A percentile compares a stretch with the other conserved stretches of the same genome.
These are phyloP conservation scores for Enteromius trimaculatus DNA, from an alignment of 2,797 vertebrate genomes.

Conservation along the genomic window DNA sequence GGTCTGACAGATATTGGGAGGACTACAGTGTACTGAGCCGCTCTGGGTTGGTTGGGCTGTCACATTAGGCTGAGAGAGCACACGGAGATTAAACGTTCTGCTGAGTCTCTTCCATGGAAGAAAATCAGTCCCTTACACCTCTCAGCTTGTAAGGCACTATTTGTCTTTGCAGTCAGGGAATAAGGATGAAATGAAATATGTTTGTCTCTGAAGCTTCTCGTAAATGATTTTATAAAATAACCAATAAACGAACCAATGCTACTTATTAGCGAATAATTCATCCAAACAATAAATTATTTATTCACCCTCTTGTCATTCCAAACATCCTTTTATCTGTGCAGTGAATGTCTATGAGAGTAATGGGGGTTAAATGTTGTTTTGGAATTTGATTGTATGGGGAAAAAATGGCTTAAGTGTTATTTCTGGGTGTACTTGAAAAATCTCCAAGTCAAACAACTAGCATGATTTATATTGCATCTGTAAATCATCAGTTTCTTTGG, in stretches of 20 bases:
- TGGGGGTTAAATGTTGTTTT: neutral
- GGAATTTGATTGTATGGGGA: neutral
- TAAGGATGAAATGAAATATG: neutral
- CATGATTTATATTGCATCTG: neutral
- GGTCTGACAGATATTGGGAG: constrained; percentile 69
- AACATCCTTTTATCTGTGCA: neutral
- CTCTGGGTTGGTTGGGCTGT: constrained; percentile 72
- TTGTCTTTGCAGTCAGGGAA: neutral
- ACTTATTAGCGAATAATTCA: neutral
- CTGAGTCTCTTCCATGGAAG: constrained; percentile 23
- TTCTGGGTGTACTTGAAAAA: neutral
- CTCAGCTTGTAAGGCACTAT: constrained; percentile 3
- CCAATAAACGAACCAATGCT: neutral
- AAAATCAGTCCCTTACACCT: constrained; percentile 8
- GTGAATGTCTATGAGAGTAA: neutral
- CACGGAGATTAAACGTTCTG: constrained; percentile 63
- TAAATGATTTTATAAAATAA: neutral
- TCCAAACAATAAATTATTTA: neutral
- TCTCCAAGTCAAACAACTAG: neutral
- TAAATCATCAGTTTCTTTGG: neutral
- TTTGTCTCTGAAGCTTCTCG: neutral
- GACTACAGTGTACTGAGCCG: constrained; percentile 62
- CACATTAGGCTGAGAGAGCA: constrained; percentile 73
- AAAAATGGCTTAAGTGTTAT: neutral
- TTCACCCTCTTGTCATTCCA: neutral